Base-by-base conservation (phyloP, 2,113 vertebrate species). In the Tachysurus fulvidraco region DNA sequence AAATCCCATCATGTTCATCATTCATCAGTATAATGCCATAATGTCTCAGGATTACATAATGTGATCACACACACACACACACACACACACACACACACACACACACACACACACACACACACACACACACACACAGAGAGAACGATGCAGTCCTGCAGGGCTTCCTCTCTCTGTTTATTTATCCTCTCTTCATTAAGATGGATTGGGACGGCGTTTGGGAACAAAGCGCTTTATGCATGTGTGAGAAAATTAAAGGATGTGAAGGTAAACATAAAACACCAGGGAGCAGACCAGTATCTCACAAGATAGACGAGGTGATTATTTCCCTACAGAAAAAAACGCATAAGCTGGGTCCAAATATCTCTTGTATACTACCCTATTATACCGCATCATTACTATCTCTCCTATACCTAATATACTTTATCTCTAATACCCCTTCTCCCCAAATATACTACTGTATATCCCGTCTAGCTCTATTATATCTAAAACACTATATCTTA, bases 1-100 rank as follows among this genome's bases (percentile, higher is more conserved):
- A 85, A 78, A 78, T 65, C 73, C 84, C 73, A 78, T 71, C 64
- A 83, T 52, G 36, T 52, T 79, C 59, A 64, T 28, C 74, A 30
- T 77, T 28, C 41, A 46, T 76, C 44, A 85, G n/a, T 50, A 81
- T 71, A 57, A 83, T 77, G 41, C 52, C 9, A 69, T 67, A 57
- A 62, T 30, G 54, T 81, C 62, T 36, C 30, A 3, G 57, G 44
- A 65, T 85, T 65, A 36, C 59, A 71, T 54, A 80, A 86, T 81
- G 46, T 50, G 46, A 50, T 50, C 46, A 50, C 46, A 50, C 46
- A 50, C 46, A 50, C 46, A 50, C 46, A 50, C 46, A 50, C 46
- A 50, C 46, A 50, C 46, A 50, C 46, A 50, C 60, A 81, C 77
- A 77, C 17, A 17, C 46, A 50, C 46, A 50, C 46, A 50, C 46